phyloP scores from a whole-genome alignment of 2,888 invertebrate genomes.

The Charanyca ferruginea region DNA sequence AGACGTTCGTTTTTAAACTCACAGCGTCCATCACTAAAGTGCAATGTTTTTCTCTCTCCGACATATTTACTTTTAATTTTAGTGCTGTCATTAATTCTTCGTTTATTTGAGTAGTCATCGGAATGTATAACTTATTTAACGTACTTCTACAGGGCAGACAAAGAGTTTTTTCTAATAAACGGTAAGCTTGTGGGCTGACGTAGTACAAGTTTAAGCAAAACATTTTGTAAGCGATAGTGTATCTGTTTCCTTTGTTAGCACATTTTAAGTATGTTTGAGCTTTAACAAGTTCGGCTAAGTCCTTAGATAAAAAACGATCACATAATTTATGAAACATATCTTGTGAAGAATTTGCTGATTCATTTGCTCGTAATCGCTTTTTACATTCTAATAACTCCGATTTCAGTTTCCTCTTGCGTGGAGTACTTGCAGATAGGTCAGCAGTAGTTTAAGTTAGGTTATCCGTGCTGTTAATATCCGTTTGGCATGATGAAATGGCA shows the following conservation, averaged over 20 bases:
- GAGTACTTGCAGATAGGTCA: no score
- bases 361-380: no score
- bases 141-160: constrained; percentile 17
- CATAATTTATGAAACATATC: constrained; percentile 40
- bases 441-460: no score
- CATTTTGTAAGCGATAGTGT: constrained; percentile 22
- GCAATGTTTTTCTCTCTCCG: constrained; percentile 54
- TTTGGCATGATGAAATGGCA: no score
- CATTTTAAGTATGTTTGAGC: no score
- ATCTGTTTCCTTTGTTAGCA: constrained; percentile 33
- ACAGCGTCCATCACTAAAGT: constrained; percentile 51
- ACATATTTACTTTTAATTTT: constrained; percentile 61
- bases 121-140: constrained; percentile 32
- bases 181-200: constrained; percentile 17
- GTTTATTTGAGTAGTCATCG: constrained; percentile 55
- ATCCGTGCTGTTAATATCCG: no score
- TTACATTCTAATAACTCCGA: no score
- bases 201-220: constrained; percentile 22
- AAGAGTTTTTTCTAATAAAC: constrained; percentile 15
- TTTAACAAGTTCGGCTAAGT: no score
- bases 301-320: constrained; percentile 45
- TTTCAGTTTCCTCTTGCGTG: no score
- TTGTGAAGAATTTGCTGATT: no score
- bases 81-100: constrained; percentile 47
- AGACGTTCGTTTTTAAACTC: constrained; percentile 55